These are phyloP conservation scores for Scarus forsteni DNA, from an alignment of 2,797 vertebrate genomes.

Conservation along the genomic window DNA sequence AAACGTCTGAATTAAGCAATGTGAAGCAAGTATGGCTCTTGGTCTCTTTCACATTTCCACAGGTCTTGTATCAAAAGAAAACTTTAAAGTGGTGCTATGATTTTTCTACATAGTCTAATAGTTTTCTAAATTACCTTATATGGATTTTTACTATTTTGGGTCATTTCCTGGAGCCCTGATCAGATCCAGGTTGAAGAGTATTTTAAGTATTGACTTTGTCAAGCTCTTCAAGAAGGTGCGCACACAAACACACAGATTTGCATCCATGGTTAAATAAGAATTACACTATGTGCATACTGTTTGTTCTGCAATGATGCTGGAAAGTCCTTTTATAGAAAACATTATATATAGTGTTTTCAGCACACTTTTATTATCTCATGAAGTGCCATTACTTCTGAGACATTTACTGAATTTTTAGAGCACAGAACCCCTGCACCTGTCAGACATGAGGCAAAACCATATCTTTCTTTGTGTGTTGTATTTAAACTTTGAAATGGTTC, in stretches of 20 bases:
- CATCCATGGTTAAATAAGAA: neutral
- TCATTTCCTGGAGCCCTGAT: too few relatives aligned
- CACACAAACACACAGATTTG: neutral
- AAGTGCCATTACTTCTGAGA: constrained; percentile 25
- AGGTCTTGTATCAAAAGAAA: too few relatives aligned
- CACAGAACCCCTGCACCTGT: constrained; percentile 9
- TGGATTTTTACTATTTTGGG: too few relatives aligned
- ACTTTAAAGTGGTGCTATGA: too few relatives aligned
- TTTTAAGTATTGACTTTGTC: neutral
- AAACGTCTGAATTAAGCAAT: too few relatives aligned
- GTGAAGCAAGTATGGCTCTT: too few relatives aligned
- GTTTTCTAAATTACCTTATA: too few relatives aligned
- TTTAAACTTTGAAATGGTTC: neutral
- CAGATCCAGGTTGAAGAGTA: neutral
- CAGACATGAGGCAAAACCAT: constrained; percentile 3
- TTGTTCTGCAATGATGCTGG: neutral
- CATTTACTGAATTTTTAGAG: constrained; percentile 10
- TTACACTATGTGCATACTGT: neutral
- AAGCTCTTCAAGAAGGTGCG: neutral
- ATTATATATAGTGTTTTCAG: neutral
- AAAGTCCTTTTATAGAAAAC: neutral
- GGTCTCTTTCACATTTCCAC: too few relatives aligned
- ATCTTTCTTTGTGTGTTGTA: neutral
- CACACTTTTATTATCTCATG: constrained; percentile 22
- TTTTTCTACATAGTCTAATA: too few relatives aligned